Base-by-base conservation (phyloP, 2,888 invertebrate species). In the Rhodophaea formosa region DNA sequence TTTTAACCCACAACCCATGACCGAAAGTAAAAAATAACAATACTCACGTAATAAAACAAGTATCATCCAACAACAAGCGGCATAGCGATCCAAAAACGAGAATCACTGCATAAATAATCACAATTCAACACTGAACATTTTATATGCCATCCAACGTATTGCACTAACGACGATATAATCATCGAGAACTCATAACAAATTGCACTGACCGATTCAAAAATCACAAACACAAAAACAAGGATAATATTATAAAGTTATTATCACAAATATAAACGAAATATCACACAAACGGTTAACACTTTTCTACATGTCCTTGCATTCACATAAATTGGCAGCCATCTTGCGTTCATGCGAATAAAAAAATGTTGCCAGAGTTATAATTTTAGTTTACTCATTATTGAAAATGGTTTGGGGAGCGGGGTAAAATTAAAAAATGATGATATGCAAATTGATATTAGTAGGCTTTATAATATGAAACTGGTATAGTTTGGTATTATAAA, bases 241-340 rank as follows among this genome's bases (percentile, higher is more conserved):
- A 75, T 71, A 74, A 75, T 76, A 82, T 75, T 74, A 72, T 71
- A 81, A 82, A 69, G 82, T 79, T 84, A 82, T 76, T 85, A 87
- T 82, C 87, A 88, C 88, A 83, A 81, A 75, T 77, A 69, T 74
- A 77, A 78, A 79, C 74, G 79, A 80, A 82, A 82, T 81, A 85
- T 83, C 81, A 84, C 71, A 68, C 78, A 80, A 82, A 84, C 84
- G 82, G 83, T 84, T 82, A 88, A 70, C 83, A 88, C 86, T 88
- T 86, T 84, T 77, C 79, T 80, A 84, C 76, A 80, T 84, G 88
- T 88, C 89, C 88, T 88, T 88, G 88, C 88, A 82, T 86, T 88
- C 89, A 85, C 86, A 85, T 85, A 90, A 88, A 88, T 88, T 84
- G 87, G 87, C 86, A 80, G 90, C 90, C 90, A 91, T 91, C 90